Conservation (phyloP, 2,797 vertebrate genomes). For the Lophotriccus pileatus region DNA sequence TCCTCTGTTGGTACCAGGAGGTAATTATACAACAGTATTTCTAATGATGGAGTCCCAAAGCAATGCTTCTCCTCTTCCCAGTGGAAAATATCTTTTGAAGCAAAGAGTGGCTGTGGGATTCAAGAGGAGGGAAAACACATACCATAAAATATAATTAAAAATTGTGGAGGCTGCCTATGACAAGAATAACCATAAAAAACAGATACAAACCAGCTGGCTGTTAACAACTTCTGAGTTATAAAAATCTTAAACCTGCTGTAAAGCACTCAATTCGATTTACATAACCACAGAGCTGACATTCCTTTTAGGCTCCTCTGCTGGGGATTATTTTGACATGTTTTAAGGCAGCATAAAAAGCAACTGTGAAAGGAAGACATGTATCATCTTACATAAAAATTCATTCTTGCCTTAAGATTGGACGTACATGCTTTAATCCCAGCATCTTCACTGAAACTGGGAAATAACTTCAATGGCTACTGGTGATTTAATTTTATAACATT, state of each 20-base stretch:
- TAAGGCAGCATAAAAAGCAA: constrained; percentile 81
- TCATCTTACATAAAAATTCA: constrained; percentile 79
- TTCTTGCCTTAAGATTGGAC: constrained; percentile 71
- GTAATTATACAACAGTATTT: constrained; percentile 75
- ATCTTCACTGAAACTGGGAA: constrained; percentile 61
- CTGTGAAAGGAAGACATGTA: constrained; percentile 78
- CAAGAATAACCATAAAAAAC: constrained; percentile 87
- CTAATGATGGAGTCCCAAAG: constrained; percentile 67
- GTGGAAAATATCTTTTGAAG: constrained; percentile 77
- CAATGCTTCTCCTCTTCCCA: constrained; percentile 73
- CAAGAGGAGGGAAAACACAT: constrained; percentile 81
- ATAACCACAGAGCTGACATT: constrained; percentile 83
- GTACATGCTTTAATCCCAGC: constrained; percentile 70
- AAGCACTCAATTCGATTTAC: constrained; percentile 85
- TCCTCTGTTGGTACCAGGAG: constrained; percentile 66
- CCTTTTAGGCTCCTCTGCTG: constrained; percentile 79
- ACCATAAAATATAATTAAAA: constrained; percentile 88
- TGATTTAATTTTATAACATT: constrained; percentile 60
- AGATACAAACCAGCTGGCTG: constrained; percentile 87
- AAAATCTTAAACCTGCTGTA: constrained; percentile 87
- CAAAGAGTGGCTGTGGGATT: constrained; percentile 77
- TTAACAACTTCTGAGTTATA: constrained; percentile 87
- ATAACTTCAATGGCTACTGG: constrained; percentile 62
- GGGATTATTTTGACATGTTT: constrained; percentile 84
- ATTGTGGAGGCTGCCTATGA: constrained; percentile 85